Evolutionary conservation across 2,888 invertebrate genomes (phyloP).

Genomic region (Lochmaea capreae): DNA sequence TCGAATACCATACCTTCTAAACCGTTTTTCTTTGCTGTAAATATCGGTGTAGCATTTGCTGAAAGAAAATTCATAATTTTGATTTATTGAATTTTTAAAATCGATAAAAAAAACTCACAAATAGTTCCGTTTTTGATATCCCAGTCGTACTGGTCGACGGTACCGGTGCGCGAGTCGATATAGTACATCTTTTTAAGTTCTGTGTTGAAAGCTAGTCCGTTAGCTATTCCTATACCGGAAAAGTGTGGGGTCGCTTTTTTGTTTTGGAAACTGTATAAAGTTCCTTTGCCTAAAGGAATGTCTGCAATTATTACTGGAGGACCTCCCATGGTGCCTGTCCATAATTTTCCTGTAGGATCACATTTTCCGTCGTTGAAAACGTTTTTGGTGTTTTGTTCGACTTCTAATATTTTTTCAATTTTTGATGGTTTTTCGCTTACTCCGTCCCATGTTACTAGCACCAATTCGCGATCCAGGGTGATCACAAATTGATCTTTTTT

Average conservation of each 20-base stretch:
- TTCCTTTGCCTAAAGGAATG: slow-evolving; percentile 49
- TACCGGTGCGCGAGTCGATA: slow-evolving; percentile 76
- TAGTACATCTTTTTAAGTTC: slow-evolving; percentile 79
- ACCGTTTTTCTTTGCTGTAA: slow-evolving; percentile 67
- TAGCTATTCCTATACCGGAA: slow-evolving; percentile 61
- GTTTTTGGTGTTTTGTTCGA: slow-evolving; percentile 70
- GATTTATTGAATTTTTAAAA: neutral
- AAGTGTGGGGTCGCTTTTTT: slow-evolving; percentile 50
- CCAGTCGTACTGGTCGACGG: slow-evolving; percentile 75
- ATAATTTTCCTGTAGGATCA: slow-evolving; percentile 79
- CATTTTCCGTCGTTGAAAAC: slow-evolving; percentile 86
- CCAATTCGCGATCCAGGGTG: slow-evolving; percentile 71
- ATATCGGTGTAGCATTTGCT: slow-evolving; percentile 73
- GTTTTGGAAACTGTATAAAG: slow-evolving; percentile 49
- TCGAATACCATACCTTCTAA: slow-evolving; percentile 67
- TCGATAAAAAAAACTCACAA: slow-evolving; percentile 55
- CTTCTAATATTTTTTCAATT: slow-evolving; percentile 68
- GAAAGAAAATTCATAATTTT: slow-evolving; percentile 50
- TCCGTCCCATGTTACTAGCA: slow-evolving; percentile 77
- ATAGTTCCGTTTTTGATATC: slow-evolving; percentile 69
- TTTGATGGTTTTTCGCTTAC: slow-evolving; percentile 66
- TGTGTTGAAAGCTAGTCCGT: slow-evolving; percentile 80
- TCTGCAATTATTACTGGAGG: slow-evolving; percentile 49
- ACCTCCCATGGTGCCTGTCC: slow-evolving; percentile 63
- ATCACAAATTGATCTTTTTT: slow-evolving; percentile 73